Percentiles rank a stretch among this genome's conserved stretches.
phyloP scores from a whole-genome alignment of 2,797 vertebrate species.

The Syngnathus rostellatus region DNA sequence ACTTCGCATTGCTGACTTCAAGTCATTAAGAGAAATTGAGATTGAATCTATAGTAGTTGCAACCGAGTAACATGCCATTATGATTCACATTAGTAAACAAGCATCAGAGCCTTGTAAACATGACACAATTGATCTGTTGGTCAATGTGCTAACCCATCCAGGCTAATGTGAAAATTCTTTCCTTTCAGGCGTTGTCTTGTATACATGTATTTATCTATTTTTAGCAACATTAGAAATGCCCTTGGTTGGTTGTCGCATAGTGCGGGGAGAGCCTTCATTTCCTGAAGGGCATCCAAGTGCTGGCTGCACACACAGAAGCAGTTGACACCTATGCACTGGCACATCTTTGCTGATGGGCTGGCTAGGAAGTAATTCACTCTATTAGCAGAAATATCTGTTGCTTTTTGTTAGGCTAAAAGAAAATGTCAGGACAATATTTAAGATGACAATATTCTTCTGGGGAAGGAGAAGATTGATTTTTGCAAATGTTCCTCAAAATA shows the following conservation, averaged over 20 bases:
- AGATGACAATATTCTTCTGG: not conserved
- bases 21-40: not conserved
- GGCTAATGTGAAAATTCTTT: not conserved
- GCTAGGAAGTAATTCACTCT: constrained; percentile 14
- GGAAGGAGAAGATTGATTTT: not conserved
- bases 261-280: not conserved
- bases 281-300: constrained; percentile 15
- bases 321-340: constrained; percentile 17
- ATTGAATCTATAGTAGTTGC: not conserved
- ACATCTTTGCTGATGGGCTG: constrained; percentile 15
- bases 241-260: constrained; percentile 6
- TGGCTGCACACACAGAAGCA: constrained; percentile 11
- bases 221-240: not conserved
- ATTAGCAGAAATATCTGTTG: constrained; percentile 17
- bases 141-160: not conserved
- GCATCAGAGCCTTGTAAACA: no score
- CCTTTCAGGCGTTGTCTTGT: no score
- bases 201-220: not conserved
- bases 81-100: not conserved
- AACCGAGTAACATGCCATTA: not conserved
- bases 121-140: not conserved
- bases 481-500: not conserved
- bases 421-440: not conserved
- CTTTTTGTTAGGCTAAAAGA: constrained; percentile 14
- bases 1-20: not conserved